Evolutionary conservation across 2,797 vertebrate genomes (phyloP).

Genomic region (Syngnathus rostellatus): DNA sequence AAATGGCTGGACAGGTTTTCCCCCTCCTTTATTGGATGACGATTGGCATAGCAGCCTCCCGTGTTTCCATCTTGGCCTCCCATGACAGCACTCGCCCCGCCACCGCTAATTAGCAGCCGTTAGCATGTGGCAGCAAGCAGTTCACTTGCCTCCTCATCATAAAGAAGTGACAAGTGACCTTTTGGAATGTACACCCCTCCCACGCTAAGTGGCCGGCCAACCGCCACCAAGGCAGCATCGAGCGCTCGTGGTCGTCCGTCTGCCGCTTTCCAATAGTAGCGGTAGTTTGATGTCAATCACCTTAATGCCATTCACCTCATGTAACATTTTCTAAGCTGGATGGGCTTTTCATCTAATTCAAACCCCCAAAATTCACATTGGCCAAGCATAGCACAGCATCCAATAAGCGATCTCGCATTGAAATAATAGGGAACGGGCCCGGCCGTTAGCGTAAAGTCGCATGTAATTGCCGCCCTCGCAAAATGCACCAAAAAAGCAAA

Average conservation of each 20-base stretch:
- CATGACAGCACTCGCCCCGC: background rate
- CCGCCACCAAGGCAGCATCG: constrained; percentile 7
- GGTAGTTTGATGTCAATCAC: too few species aligned
- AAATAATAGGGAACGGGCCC: too few species aligned
- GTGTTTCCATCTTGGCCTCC: background rate
- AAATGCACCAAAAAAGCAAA: background rate
- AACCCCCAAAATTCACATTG: too few species aligned
- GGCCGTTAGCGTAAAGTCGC: background rate
- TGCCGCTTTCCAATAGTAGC: too few species aligned
- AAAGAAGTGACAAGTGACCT: constrained; percentile 46
- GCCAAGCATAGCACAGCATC: too few species aligned
- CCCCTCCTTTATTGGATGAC: too few species aligned
- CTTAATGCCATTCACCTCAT: too few species aligned
- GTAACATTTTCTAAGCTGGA: too few species aligned
- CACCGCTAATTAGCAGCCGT: constrained; percentile 39
- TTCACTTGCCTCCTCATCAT: constrained; percentile 4
- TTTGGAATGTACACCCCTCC: constrained; percentile 35
- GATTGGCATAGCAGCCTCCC: background rate
- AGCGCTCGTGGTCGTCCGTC: too few species aligned
- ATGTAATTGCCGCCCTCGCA: background rate
- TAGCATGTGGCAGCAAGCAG: constrained; percentile 41
- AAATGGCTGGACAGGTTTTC: too few species aligned
- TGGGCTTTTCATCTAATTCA: too few species aligned
- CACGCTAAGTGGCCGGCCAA: constrained; percentile 1
- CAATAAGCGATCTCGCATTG: too few species aligned